These are phyloP conservation scores for Enteromius treurensis DNA, from an alignment of 2,797 vertebrate genomes.

Conservation along the genomic window DNA sequence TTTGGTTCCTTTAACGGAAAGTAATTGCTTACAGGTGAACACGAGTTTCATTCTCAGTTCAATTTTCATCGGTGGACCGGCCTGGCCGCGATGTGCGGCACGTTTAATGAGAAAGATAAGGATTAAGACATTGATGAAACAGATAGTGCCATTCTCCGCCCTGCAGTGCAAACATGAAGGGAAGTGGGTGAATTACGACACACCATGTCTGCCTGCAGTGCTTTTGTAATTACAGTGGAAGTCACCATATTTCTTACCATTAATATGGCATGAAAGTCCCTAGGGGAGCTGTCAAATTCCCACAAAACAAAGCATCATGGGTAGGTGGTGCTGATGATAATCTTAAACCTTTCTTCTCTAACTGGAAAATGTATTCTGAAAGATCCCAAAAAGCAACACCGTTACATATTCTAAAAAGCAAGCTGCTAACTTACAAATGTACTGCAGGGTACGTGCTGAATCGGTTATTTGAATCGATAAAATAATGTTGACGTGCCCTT, in stretches of 20 bases:
- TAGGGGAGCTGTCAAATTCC: constrained; percentile 70
- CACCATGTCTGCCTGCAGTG: constrained; percentile 70
- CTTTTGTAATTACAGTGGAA: constrained; percentile 77
- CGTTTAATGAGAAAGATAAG: constrained; percentile 63
- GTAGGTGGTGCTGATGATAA: constrained; percentile 56
- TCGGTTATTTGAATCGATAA: constrained; percentile 21
- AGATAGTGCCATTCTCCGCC: constrained; percentile 57
- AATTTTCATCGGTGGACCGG: constrained; percentile 20
- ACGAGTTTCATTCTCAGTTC: constrained; percentile 2
- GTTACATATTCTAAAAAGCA: constrained; percentile 2
- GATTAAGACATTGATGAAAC: constrained; percentile 60
- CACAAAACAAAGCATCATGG: constrained; percentile 73
- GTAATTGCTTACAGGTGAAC: constrained; percentile 21
- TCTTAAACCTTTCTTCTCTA: constrained; percentile 47
- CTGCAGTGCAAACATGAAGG: constrained; percentile 65
- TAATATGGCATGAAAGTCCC: constrained; percentile 75
- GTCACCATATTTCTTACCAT: constrained; percentile 71
- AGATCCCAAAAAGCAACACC: neutral
- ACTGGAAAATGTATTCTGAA: constrained; percentile 46
- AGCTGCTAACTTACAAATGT: constrained; percentile 9
- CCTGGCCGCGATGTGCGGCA: constrained; percentile 31
- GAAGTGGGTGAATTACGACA: constrained; percentile 69
- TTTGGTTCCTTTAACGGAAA: neutral
- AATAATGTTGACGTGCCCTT: constrained; percentile 24
- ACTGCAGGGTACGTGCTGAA: neutral